A percentile compares a stretch with the other conserved stretches of the same genome.
These are phyloP conservation scores for Anguilla megastoma DNA, from an alignment of 2,797 vertebrate species.

Conservation along the genomic window DNA sequence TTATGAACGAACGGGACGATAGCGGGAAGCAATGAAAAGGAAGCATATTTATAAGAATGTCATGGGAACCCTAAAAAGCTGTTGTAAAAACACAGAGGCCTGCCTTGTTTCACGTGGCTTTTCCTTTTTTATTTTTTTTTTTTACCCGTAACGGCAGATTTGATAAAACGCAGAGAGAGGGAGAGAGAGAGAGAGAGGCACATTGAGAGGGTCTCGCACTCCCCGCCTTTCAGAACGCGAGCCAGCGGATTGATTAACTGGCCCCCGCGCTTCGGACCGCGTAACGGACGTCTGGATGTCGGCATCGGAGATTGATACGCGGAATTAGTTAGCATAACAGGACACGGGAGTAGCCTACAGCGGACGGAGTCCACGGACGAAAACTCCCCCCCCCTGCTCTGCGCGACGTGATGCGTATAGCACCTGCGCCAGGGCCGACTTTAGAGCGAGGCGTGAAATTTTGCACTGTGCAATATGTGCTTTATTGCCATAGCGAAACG, in stretches of 20 bases:
- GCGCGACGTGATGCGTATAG: neutral
- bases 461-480: neutral
- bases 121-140: neutral
- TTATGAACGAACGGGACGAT: neutral
- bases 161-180: conserved; percentile 13
- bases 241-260: neutral
- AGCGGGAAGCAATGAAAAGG: neutral
- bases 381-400: too few relatives aligned
- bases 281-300: neutral
- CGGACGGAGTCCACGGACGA: neutral
- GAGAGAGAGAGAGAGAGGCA: conserved; percentile 6
- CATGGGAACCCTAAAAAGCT: neutral
- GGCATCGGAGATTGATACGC: conserved; percentile 16
- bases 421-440: neutral
- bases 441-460: neutral
- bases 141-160: neutral
- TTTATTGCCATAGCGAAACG: conserved; percentile 21
- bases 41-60: neutral
- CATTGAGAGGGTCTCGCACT: neutral
- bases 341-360: neutral
- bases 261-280: neutral
- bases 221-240: neutral
- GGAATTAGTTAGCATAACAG: neutral
- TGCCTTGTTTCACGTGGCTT: neutral
- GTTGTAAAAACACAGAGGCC: neutral